A percentile compares a stretch with the other conserved stretches of the same genome.
Conservation (phyloP, 2,888 invertebrate genomes). For the Caenorhabditis sp. region DNA sequence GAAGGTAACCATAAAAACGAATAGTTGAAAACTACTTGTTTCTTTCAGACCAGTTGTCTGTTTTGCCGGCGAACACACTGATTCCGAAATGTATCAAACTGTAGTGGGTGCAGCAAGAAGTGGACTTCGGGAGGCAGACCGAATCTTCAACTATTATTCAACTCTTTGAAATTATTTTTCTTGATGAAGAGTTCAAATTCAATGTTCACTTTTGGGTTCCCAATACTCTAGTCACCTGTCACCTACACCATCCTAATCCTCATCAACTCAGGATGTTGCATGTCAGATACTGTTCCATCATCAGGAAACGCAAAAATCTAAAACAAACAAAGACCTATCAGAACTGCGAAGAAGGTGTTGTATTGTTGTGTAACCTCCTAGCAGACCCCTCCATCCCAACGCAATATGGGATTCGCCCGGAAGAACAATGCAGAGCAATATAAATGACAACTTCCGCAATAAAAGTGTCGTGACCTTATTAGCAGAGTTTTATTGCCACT, state of each 20-base stretch:
- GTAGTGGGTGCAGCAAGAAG: conserved; percentile 65
- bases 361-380: conserved; percentile 29
- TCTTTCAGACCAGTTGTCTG: conserved; percentile 57
- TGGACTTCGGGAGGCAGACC: conserved; percentile 63
- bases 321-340: conserved; percentile 37
- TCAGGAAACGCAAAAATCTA: background rate
- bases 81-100: conserved; percentile 67
- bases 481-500: background rate
- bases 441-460: conserved; percentile 18
- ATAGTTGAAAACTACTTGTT: background rate
- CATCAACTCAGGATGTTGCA: no score
- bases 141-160: conserved; percentile 31
- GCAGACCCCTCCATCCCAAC: background rate
- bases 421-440: background rate
- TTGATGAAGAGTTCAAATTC: background rate
- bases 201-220: background rate
- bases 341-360: conserved; percentile 12
- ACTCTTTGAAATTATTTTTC: background rate
- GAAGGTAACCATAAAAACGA: conserved; percentile 12
- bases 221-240: no score
- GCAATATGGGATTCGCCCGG: conserved; percentile 4
- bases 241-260: background rate
- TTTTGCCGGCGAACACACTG: conserved; percentile 70
- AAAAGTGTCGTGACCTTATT: background rate
- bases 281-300: conserved; percentile 14